These are phyloP conservation scores for Argynnis bischoffii DNA, from an alignment of 2,888 invertebrate species.

Conservation along the genomic window DNA sequence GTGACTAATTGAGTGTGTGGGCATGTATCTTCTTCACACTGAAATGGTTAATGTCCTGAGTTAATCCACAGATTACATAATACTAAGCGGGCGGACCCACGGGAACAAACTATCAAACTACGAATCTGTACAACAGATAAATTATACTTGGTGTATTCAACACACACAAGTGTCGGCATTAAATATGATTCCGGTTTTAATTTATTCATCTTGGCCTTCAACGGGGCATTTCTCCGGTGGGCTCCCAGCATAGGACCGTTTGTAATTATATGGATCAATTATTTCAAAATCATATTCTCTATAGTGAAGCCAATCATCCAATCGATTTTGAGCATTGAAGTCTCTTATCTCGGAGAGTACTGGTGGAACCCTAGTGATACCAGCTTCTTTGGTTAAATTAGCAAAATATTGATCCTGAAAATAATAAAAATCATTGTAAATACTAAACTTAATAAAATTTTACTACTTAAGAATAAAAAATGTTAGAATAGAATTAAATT, in stretches of 20 bases:
- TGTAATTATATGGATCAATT: conserved; percentile 57
- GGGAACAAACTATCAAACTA: too few species aligned
- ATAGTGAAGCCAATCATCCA: conserved; percentile 70
- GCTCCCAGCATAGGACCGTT: conserved; percentile 52
- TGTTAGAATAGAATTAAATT: neutral
- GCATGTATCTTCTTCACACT: too few species aligned
- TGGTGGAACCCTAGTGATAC: conserved; percentile 56
- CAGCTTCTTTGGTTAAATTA: conserved; percentile 64
- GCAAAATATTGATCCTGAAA: conserved; percentile 68
- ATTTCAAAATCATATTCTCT: conserved; percentile 68
- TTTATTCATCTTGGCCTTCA: conserved; percentile 42
- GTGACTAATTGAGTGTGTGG: too few species aligned
- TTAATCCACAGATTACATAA: too few species aligned
- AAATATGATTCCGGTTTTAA: neutral
- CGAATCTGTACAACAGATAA: too few species aligned
- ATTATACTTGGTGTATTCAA: too few species aligned
- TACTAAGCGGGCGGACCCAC: too few species aligned
- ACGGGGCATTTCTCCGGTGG: conserved; percentile 57
- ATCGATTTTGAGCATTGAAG: conserved; percentile 64
- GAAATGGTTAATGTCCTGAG: too few species aligned
- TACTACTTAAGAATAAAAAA: too few species aligned
- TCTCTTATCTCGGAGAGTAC: conserved; percentile 65
- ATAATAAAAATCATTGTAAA: neutral
- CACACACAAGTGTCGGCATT: too few species aligned
- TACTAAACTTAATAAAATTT: neutral